Evolutionary conservation across 2,888 invertebrate genomes (phyloP), one percentile per base, ranked within the genome.

Genomic region (Diarsia brunnea): DNA sequence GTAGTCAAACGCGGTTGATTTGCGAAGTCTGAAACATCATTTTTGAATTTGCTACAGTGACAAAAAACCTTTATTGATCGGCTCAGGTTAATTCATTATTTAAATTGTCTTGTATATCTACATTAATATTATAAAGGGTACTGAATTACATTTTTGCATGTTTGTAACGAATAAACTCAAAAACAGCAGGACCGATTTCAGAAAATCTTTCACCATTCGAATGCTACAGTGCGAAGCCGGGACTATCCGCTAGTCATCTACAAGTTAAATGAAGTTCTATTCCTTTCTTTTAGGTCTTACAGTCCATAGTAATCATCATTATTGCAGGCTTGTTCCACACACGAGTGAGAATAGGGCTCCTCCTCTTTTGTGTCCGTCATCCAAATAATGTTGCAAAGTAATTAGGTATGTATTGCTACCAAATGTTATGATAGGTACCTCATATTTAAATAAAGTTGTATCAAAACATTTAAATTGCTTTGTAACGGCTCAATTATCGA

Each of bases 381-480:
- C 19, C 11, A 77, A 27, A 27, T 65, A 14, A 63, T 31, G 45
- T 63, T 53, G 24, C 61, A 21, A 5, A 31, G n/a, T 45, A 38
- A 47, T 67, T 12, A 61, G 4, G 14, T 64, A 49, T 38, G 14
- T 64, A 49, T 38, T n/a, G 10, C 27, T 21, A 63, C 49, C 5
- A 51, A 64, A 58, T 21, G 60, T 72, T 65, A 60, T 72, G 19
- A 72, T n/a, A n/a, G n/a, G n/a, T 60, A 19, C 45, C 45, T 60
- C 11, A 58, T 16, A 27, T 58, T 68, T 55, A 72, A 69, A 76
- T 82, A 55, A 63, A 61, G 49, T 61, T 1, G 12, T 55, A 75
- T 38, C 60, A 69, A 65, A 67, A 79, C 49, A 78, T 60, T 78
- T 65, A 69, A 61, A 76, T 71, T 73, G 65, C 49, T 64, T 61